A percentile compares a stretch with the other conserved stretches of the same genome.
phyloP scores from a whole-genome alignment of 2,888 invertebrate genomes.

The Drosophila setosimentum region DNA sequence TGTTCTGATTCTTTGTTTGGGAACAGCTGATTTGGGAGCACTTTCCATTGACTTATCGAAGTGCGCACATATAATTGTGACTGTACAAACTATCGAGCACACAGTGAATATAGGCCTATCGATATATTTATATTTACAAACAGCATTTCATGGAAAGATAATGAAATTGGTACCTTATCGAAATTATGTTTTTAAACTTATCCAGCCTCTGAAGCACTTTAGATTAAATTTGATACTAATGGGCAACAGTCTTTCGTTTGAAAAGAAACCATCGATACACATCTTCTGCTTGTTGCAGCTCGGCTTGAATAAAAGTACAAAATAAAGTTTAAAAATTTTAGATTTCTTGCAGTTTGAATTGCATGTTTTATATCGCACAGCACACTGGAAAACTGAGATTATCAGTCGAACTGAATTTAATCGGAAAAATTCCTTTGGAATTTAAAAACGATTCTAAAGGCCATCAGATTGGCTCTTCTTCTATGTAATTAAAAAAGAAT shows the following conservation, averaged over 20 bases:
- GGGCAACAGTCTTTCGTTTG: background rate
- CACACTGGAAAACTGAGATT: background rate
- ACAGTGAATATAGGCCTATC: slow-evolving; percentile 14
- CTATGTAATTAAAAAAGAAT: background rate
- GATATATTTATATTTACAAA: slow-evolving; percentile 8
- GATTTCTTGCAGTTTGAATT: background rate
- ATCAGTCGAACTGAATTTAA: background rate
- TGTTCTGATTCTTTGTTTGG: slow-evolving; percentile 57
- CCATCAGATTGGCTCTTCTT: background rate
- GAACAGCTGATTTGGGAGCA: slow-evolving; percentile 49
- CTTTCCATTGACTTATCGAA: slow-evolving; percentile 38
- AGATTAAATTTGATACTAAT: background rate
- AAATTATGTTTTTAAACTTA: background rate
- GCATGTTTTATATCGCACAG: background rate
- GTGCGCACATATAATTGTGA: slow-evolving; percentile 17
- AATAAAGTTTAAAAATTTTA: background rate
- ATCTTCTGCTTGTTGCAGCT: background rate
- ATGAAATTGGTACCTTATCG: background rate
- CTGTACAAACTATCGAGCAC: slow-evolving; percentile 20
- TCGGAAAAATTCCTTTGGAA: too few species aligned
- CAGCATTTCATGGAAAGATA: background rate
- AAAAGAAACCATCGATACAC: background rate
- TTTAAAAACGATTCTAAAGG: background rate
- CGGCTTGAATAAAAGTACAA: background rate
- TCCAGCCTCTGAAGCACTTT: background rate